Evolutionary conservation across 2,797 vertebrate genomes (phyloP), one percentile per base, ranked within the genome.

Genomic region (Spondyliosoma cantharus): DNA sequence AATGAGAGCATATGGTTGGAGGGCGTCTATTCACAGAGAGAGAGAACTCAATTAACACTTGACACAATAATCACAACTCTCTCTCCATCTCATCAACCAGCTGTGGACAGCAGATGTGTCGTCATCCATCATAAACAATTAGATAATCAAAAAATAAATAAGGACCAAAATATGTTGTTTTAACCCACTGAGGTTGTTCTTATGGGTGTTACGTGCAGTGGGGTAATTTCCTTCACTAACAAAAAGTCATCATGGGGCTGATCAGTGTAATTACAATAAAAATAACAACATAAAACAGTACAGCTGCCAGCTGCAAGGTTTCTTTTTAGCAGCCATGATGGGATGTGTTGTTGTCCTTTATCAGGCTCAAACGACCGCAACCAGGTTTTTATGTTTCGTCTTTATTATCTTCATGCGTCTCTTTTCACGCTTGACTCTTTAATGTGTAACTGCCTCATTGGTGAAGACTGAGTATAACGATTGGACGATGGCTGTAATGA

Each of bases 1-100:
- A 81, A n/a, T n/a, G 64, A 64, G 50, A 53, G 54, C 54, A 72
- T 64, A 75, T 54, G 71, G 62, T 58, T 71, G 52, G 45, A 80
- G 61, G 76, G 64, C 37, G 5, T 71, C 52, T 15, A 22, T 70
- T n/a, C 50, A 50, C 19, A 13, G 16, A 71, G 65, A 53, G 45
- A 48, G 45, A 43, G 45, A 56, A 54, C 56, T 77, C 73, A 58
- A 72, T 67, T 69, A 80, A 64, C 68, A 63, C 67, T 84, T 59
- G 67, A 81, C 77, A 82, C 57, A 54, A n/a, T 46, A 27, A 69
- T 22, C 24, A 61, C 22, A 59, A 11, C 54, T 16, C 50, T 49
- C 52, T 56, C 52, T 81, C 46, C 22, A 17, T 61, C 52, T 64
- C 76, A 69, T 82, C 74, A 64, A 37, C 19, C 67, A 64, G 74